Conservation (phyloP, 2,113 vertebrate genomes). For the Gambusia holbrooki region DNA sequence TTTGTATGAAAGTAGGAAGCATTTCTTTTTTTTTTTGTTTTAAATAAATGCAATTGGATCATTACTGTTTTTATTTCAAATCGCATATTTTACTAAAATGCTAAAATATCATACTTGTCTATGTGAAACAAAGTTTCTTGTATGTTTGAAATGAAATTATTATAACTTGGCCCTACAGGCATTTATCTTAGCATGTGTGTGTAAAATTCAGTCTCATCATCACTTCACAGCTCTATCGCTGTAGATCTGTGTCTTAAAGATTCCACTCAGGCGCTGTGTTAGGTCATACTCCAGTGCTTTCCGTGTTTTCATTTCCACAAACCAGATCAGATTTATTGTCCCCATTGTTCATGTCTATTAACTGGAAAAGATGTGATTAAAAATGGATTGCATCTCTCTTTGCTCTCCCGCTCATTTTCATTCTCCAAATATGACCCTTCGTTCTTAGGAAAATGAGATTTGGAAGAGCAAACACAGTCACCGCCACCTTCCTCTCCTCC, state of each 20-base stretch:
- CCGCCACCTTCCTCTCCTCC: constrained; percentile 68
- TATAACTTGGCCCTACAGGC: neutral
- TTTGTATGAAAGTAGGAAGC: neutral
- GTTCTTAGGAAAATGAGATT: constrained; percentile 70
- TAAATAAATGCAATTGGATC: no score
- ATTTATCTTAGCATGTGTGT: neutral
- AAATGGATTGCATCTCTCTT: constrained; percentile 62
- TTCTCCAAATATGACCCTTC: constrained; percentile 63
- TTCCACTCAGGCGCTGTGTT: constrained; percentile 30
- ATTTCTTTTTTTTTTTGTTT: neutral
- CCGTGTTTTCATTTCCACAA: constrained; percentile 47
- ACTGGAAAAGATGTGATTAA: constrained; percentile 64
- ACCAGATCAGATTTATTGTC: constrained; percentile 60
- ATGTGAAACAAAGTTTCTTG: no score
- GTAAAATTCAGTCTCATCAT: constrained; percentile 9
- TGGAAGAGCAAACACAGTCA: constrained; percentile 56
- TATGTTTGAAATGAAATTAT: neutral
- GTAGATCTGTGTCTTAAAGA: constrained; percentile 40
- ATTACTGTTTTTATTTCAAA: no score
- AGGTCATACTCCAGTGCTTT: constrained; percentile 45
- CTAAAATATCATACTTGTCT: no score
- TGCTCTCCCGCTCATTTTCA: constrained; percentile 56
- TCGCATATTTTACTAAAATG: no score
- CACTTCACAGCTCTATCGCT: constrained; percentile 13
- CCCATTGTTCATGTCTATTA: constrained; percentile 64